Base-by-base conservation (phyloP, 2,888 invertebrate species). In the Tenthredo scrophulariae region DNA sequence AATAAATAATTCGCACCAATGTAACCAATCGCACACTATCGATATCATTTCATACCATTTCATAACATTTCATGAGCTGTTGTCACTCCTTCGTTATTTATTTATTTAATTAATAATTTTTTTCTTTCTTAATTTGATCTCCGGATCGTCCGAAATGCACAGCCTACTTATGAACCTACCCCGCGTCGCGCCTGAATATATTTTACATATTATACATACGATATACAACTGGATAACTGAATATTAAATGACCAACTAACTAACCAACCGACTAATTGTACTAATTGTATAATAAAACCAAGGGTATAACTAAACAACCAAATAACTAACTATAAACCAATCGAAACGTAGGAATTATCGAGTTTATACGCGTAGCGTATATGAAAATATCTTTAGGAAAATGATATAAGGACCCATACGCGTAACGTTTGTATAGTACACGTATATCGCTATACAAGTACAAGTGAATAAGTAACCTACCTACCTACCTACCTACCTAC, bases 311-410 rank as follows among this genome's bases (percentile, higher is more conserved):
- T 50, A 54, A 77, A 22, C 46, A 77, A 77, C 77, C 33, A 77
- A 77, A 22, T 40, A 46, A 75, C 75, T 46, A 75, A 70, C 2
- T 29, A 72, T n/a, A 33, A 72, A 72, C 70, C n/a, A 75, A 43
- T 13, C 75, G 46, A 46, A 46, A 40, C 26, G 9, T 5, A 43
- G 46, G 46, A 54, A n/a, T 7, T 54, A 7, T 54, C 18, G n/a
- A 54, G 13, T 26, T 15, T 26, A 75, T 18, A 46, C n/a, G 22
- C 22, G 29, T 65, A 26, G 13, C 29, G 15, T 33, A 15, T 29
- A 13, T 2, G 15, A 18, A 33, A 67, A 58, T 58, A 58, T 58
- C 6, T n/a, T 22, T 9, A 58, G 7, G 54, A 4, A 54, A 15
- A 54, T 54, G 54, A n/a, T 54, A 54, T 15, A 15, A n/a, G n/a